phyloP scores from a whole-genome alignment of 2,113 vertebrate genomes.

The Hyperoodon ampullatus region DNA sequence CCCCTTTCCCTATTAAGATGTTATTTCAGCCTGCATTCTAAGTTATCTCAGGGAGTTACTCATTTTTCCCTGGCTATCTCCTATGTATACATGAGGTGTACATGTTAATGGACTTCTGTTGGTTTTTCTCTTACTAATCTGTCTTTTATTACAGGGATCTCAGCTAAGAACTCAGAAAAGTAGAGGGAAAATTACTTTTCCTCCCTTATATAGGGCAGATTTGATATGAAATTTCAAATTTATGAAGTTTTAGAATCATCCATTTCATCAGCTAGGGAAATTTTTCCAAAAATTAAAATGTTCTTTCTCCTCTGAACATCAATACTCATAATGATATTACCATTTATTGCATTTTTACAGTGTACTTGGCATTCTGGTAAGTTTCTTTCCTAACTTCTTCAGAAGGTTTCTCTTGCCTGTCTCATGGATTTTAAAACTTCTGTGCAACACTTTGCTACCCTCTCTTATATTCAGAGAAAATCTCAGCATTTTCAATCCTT shows the following conservation, averaged over 20 bases:
- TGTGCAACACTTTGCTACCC: not conserved
- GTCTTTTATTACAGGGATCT: not conserved
- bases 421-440: not conserved
- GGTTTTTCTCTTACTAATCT: not conserved
- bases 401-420: not conserved
- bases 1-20: not conserved
- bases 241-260: not conserved
- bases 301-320: not conserved
- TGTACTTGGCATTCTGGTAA: not conserved
- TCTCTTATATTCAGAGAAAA: not conserved
- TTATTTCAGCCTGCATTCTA: not conserved
- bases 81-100: not conserved
- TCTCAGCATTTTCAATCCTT: not conserved
- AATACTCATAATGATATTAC: not conserved
- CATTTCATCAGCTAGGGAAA: not conserved
- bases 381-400: not conserved
- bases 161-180: not conserved
- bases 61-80: not conserved
- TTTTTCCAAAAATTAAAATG: constrained; percentile 3
- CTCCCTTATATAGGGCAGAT: not conserved
- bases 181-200: not conserved
- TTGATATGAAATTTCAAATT: not conserved
- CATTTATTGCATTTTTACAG: not conserved
- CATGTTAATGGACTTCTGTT: not conserved
- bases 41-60: not conserved